phyloP scores from a whole-genome alignment of 2,113 vertebrate species.

The Choloepus hoffmanni region DNA sequence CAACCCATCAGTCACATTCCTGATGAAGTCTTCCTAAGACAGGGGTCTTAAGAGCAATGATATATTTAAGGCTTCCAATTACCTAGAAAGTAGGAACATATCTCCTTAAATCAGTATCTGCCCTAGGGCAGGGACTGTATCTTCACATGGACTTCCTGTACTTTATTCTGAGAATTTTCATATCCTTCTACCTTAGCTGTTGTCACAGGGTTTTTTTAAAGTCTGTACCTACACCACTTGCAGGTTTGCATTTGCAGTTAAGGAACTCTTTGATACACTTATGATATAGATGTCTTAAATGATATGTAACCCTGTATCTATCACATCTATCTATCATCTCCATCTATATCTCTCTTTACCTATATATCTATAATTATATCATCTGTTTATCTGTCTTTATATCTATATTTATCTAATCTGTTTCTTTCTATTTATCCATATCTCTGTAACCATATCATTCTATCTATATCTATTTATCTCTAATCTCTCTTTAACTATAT shows the following conservation, averaged over 20 bases:
- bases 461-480: too few relatives aligned
- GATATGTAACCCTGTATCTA: too few relatives aligned
- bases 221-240: rapidly evolving
- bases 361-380: too few relatives aligned
- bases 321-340: not conserved
- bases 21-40: not conserved
- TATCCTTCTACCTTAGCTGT: not conserved
- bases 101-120: not conserved
- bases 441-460: too few relatives aligned
- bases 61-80: not conserved
- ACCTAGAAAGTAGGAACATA: not conserved
- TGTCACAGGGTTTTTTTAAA: not conserved
- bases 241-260: not conserved
- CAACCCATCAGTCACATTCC: not conserved
- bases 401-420: too few relatives aligned
- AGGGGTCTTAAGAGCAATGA: not conserved
- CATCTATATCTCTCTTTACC: too few relatives aligned
- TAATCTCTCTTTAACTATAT: too few relatives aligned
- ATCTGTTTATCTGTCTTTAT: too few relatives aligned
- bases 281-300: too few relatives aligned
- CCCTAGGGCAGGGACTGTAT: not conserved
- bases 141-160: not conserved
- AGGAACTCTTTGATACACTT: not conserved
- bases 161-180: not conserved
- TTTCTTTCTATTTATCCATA: too few relatives aligned